Base-by-base conservation (phyloP, 2,888 invertebrate species). In the Drosophila setosimentum region DNA sequence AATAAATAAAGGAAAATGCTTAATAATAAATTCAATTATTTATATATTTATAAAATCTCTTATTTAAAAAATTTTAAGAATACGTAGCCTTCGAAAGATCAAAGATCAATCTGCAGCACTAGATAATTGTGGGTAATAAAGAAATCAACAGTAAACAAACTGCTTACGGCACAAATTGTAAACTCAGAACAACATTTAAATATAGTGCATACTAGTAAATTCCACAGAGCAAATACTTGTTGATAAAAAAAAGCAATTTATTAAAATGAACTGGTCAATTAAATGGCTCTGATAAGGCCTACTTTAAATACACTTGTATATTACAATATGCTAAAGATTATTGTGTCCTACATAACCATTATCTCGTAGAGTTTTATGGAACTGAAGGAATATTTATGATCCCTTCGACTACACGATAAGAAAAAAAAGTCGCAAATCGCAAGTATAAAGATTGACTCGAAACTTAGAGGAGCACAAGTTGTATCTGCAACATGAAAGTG, bases 401-500 rank as follows among this genome's bases (percentile, higher is more conserved):
- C 21, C 40, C 4, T 42, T 18, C 10, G 13, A 35, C 3, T 1
- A 4, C 2, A 11, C n/a, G 76, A 74, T 65, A 61, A 65, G 77
- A 49, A 24, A 32, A 40, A 71, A 49, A 24, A 32, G 35, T 29
- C 18, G 21, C 11, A 11, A 33, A 7, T 13, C n/a, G 3, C n/a
- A 32, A 18, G 24, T 71, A 71, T 76, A 76, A 71, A 71, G 27
- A 21, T 27, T 1, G 21, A 2, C 0, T 1, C 0, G 18, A 4
- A 29, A 16, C 37, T 29, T 5, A 11, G 13, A 8, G 1, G 21
- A n/a, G 1, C 37, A 33, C 33, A 61, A 80, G 53, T 83, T 77
- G 59, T 58, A 42, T 21, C 18, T 40, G 18, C 73, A 78, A 37
- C 65, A 86, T 83, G 86, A 80, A 86, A 35, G 68, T 75, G 49